phyloP scores from a whole-genome alignment of 2,113 vertebrate genomes.

The Kobus ellipsiprymnus region DNA sequence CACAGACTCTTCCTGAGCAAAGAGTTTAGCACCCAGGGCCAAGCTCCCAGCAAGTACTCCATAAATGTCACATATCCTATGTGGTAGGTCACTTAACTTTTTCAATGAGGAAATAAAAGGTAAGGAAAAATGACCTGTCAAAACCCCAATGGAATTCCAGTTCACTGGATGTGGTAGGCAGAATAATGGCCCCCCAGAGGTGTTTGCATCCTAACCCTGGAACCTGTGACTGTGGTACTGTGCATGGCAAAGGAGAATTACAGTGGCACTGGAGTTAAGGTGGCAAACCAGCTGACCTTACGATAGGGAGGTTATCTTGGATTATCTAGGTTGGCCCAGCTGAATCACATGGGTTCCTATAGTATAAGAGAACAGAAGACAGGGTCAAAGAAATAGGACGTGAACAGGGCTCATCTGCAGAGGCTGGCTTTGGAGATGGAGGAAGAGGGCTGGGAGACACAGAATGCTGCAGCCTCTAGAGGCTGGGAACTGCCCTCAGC shows the following conservation, averaged over 20 bases:
- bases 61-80: neutral
- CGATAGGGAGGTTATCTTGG: neutral
- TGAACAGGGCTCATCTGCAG: neutral
- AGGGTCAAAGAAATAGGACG: neutral
- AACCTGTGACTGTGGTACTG: neutral
- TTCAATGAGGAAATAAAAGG: neutral
- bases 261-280: neutral
- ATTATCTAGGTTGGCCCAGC: neutral
- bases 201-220: neutral
- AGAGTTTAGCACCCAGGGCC: neutral
- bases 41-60: neutral
- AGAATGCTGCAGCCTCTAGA: neutral
- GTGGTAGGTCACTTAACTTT: neutral
- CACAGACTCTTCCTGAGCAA: neutral
- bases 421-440: neutral
- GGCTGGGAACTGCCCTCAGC: neutral
- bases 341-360: neutral
- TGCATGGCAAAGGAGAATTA: neutral
- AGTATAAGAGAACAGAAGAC: neutral
- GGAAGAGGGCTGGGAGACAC: neutral
- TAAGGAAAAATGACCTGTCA: slow-evolving; percentile 20
- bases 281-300: neutral
- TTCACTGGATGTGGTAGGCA: neutral
- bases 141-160: neutral
- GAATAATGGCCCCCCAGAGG: neutral